Conservation (phyloP, 2,113 vertebrate species). For the Eleginops maclovinus region DNA sequence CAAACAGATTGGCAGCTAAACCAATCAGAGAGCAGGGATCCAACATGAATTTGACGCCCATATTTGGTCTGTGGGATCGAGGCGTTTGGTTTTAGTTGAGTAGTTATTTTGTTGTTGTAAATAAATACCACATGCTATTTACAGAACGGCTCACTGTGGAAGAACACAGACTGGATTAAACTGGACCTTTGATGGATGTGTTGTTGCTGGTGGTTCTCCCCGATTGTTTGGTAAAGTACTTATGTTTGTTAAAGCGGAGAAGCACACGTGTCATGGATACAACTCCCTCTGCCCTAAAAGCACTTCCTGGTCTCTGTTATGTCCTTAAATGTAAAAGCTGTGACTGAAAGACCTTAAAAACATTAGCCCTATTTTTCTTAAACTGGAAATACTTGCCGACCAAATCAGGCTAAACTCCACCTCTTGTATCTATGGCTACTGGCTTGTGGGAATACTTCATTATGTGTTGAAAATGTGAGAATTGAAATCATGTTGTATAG, state of each 20-base stretch:
- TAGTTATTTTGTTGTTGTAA: slow-evolving; percentile 31
- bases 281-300: too few species aligned
- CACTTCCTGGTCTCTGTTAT: too few species aligned
- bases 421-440: slow-evolving; percentile 58
- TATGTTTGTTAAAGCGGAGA: slow-evolving; percentile 6
- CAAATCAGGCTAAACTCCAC: background rate
- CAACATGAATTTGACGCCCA: too few species aligned
- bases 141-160: background rate
- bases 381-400: background rate
- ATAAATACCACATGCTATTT: slow-evolving; percentile 33
- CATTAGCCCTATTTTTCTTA: background rate
- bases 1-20: background rate
- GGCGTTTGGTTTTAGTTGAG: background rate
- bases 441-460: slow-evolving; percentile 55
- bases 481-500: slow-evolving; percentile 68
- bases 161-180: slow-evolving; percentile 7
- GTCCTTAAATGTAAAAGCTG: slow-evolving; percentile 24
- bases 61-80: too few species aligned
- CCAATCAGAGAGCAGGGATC: too few species aligned
- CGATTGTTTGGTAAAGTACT: slow-evolving; percentile 8
- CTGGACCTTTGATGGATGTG: background rate
- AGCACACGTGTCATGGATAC: slow-evolving; percentile 24
- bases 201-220: background rate
- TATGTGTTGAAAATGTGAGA: slow-evolving; percentile 72
- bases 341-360: slow-evolving; percentile 8